Base-by-base conservation (phyloP, 2,888 invertebrate genomes). In the Podotricha telesiphe region DNA sequence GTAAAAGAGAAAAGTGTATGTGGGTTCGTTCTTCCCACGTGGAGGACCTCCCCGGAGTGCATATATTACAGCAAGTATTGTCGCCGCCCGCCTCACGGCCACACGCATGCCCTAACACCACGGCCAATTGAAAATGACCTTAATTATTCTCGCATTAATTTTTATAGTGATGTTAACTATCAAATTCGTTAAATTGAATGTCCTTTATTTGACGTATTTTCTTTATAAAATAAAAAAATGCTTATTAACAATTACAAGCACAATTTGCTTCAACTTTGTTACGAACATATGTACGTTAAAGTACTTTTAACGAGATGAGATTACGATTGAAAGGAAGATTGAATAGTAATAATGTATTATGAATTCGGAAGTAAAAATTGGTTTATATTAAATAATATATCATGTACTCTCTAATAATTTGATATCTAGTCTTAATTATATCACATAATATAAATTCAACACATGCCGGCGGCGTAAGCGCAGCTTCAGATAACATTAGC, bases 41-140 rank as follows among this genome's bases (percentile, higher is more conserved):
- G 80, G 79, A 76, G 84, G 91, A 91, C 92, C 91, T 91, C 92
- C 91, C 86, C 80, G 82, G 82, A 80, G 91, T 82, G 92, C 92
- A 93, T 91, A 91, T 84, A 93, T 93, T 92, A 92, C 80, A 78
- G 76, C 79, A 78, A 70, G 68, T 71, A 66, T 66, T 58, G 72
- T 69, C 74, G 71, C 73, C 74, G 80, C 81, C 83, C 81, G 84
- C 82, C 75, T 67, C 71, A 55, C 62, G 77, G 71, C 78, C 77
- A 77, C 76, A 78, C 75, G 72, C 80, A 76, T 84, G 85, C 85
- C 85, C 85, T 84, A 73, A 74, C 74, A 79, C 78, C 78, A 78
- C 74, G 74, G 73, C 76, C 77, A 79, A 79, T 78, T 78, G 78
- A 71, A 78, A 79, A 78, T 77, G 73, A 72, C 68, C 72, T 76